A percentile compares a stretch with the other conserved stretches of the same genome.
phyloP scores from a whole-genome alignment of 2,797 vertebrate genomes.

The Anguilla marmorata region DNA sequence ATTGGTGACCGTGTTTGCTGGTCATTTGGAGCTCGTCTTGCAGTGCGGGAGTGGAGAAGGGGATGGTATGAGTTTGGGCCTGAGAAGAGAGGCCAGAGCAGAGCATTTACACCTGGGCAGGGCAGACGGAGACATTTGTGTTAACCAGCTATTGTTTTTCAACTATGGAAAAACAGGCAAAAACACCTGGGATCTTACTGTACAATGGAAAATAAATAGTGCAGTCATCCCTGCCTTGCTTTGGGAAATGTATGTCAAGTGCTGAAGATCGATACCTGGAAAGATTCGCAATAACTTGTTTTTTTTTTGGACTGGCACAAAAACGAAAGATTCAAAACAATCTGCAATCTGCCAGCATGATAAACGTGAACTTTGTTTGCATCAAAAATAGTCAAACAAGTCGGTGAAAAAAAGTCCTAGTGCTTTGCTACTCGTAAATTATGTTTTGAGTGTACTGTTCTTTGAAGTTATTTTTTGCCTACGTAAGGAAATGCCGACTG shows the following conservation, averaged over 20 bases:
- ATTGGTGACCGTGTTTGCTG: not conserved
- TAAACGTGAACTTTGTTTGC: not conserved
- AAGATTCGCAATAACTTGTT: not conserved
- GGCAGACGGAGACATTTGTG: not conserved
- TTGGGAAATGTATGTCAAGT: not conserved
- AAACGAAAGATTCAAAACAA: slow-evolving; percentile 6
- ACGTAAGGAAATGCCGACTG: not conserved
- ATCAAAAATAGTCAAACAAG: not conserved
- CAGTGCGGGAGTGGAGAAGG: not conserved
- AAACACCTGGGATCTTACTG: not conserved
- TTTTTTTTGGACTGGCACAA: not conserved
- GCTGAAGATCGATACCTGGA: slow-evolving; percentile 9
- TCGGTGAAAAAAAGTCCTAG: not conserved
- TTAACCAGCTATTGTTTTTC: not conserved
- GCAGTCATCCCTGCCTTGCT: not conserved
- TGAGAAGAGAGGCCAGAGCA: not conserved
- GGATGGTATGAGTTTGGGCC: not conserved
- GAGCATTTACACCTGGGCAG: not conserved
- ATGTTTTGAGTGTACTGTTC: not conserved
- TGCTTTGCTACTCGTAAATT: not conserved
- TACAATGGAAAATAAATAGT: slow-evolving; percentile 4
- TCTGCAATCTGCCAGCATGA: not conserved
- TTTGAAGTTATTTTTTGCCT: not conserved
- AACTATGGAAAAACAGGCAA: not conserved
- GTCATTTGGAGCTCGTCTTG: not conserved